These are phyloP conservation scores for Drosophila multiciliata DNA, from an alignment of 2,888 invertebrate genomes.

Conservation along the genomic window DNA sequence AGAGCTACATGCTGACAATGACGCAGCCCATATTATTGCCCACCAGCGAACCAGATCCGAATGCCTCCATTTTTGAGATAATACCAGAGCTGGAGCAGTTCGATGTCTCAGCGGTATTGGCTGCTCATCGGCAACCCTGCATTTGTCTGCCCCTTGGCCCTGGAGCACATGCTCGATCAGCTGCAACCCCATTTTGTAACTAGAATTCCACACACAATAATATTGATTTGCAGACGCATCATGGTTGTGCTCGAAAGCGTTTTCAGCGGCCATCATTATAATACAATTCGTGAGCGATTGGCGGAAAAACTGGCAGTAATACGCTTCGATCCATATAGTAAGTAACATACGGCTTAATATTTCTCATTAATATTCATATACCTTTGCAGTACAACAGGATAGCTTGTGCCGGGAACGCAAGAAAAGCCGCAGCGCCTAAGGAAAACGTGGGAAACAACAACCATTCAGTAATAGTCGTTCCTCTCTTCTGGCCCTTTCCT, in stretches of 20 bases:
- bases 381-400: conserved; percentile 89
- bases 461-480: neutral
- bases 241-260: conserved; percentile 93
- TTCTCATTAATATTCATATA: conserved; percentile 5
- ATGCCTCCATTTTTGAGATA: conserved; percentile 86
- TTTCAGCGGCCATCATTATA: conserved; percentile 90
- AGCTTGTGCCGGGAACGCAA: conserved; percentile 90
- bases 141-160: conserved; percentile 90
- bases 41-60: conserved; percentile 34
- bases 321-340: conserved; percentile 92
- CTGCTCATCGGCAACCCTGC: conserved; percentile 87
- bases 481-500: neutral
- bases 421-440: conserved; percentile 89
- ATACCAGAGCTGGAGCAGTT: conserved; percentile 89
- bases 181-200: conserved; percentile 91
- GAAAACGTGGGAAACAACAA: conserved; percentile 3
- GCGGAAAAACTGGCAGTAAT: conserved; percentile 92
- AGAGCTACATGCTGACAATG: conserved; percentile 90
- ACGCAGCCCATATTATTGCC: conserved; percentile 85
- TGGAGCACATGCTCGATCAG: conserved; percentile 89
- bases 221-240: conserved; percentile 86
- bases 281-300: conserved; percentile 89
- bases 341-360: conserved; percentile 82
- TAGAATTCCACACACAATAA: neutral
- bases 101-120: conserved; percentile 87